Percentiles rank a stretch among this genome's conserved stretches.
Conservation (phyloP, 1,140 invertebrate species). For the Nephila pilipes region DNA sequence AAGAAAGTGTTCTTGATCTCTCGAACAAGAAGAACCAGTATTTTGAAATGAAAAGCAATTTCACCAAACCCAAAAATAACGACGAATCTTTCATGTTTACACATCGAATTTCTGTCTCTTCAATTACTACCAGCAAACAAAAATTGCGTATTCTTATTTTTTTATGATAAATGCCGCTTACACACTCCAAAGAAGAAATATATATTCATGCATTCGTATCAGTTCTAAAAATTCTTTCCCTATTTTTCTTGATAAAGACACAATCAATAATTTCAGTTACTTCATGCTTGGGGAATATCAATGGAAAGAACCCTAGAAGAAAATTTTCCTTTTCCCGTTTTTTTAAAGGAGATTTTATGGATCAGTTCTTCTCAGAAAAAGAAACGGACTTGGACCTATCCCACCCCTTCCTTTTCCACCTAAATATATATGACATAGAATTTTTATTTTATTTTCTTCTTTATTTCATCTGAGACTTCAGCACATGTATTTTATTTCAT, state of each 20-base stretch:
- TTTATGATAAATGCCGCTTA: constrained; percentile 21
- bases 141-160: constrained; percentile 7
- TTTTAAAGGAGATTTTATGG: constrained; percentile 41
- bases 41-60: neutral
- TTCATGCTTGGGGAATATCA: constrained; percentile 5
- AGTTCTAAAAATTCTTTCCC: constrained; percentile 38
- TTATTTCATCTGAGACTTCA: constrained; percentile 54
- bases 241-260: constrained; percentile 62
- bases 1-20: neutral
- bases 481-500: constrained; percentile 38
- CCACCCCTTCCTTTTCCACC: neutral
- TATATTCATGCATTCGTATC: constrained; percentile 51
- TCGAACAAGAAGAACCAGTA: neutral
- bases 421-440: constrained; percentile 40
- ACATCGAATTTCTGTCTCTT: neutral
- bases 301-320: constrained; percentile 1
- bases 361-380: constrained; percentile 31
- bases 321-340: constrained; percentile 26
- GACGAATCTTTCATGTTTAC: constrained; percentile 18
- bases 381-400: neutral
- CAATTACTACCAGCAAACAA: neutral
- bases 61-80: neutral
- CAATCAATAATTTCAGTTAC: constrained; percentile 65
- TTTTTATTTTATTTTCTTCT: constrained; percentile 14
- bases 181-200: constrained; percentile 4